These are phyloP conservation scores for Patiria miniata DNA, from an alignment of 35 echinoderm and acorn worm genomes.

Conservation along the genomic window DNA sequence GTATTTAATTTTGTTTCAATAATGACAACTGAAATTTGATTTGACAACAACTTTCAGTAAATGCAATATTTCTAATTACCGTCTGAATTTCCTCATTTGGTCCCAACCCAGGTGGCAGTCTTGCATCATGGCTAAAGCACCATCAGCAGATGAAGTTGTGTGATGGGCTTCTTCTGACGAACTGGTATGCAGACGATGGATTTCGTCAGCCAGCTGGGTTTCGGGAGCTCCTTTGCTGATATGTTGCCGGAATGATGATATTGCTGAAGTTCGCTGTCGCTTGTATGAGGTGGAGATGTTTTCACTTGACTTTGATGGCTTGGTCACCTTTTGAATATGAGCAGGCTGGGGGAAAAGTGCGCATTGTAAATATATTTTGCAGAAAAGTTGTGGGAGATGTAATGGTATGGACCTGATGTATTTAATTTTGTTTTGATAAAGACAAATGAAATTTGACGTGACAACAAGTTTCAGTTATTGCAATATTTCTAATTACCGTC, in stretches of 20 bases:
- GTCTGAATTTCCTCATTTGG: background rate
- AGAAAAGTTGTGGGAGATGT: no score
- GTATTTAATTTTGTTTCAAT: no score
- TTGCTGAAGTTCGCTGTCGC: background rate
- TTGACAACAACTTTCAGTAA: no score
- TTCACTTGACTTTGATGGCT: background rate
- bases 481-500: no score
- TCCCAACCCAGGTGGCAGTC: background rate
- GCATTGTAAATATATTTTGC: no score
- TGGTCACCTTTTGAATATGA: background rate
- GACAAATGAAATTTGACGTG: no score
- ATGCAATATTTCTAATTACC: no score
- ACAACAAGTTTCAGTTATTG: no score
- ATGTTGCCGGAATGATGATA: background rate
- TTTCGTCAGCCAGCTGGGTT: conserved; percentile 31
- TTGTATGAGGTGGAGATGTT: background rate
- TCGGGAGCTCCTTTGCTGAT: conserved; percentile 33
- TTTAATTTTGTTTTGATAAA: no score
- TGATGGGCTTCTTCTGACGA: background rate
- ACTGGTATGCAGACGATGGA: background rate
- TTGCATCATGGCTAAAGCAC: background rate
- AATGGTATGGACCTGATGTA: no score
- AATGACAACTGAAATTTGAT: no score
- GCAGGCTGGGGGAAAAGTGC: background rate
- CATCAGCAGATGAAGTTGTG: background rate